These are phyloP conservation scores for Podarcis lilfordi DNA, from an alignment of 2,797 vertebrate genomes.

Conservation along the genomic window DNA sequence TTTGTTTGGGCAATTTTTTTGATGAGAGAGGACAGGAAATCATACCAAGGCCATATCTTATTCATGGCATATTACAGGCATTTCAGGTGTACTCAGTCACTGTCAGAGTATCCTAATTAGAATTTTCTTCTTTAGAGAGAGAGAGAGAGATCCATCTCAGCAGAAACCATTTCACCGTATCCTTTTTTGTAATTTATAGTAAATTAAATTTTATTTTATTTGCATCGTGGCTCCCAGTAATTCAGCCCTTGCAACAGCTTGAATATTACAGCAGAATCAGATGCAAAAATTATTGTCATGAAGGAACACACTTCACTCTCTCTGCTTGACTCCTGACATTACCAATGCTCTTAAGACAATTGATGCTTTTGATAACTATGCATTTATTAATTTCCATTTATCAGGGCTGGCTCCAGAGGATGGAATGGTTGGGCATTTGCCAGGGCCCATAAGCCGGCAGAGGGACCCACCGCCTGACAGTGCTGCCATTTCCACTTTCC, in stretches of 20 bases:
- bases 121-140: slow-evolving; percentile 30
- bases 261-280: slow-evolving; percentile 38
- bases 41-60: slow-evolving; percentile 54
- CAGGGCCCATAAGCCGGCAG: not conserved
- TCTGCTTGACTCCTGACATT: not conserved
- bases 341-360: not conserved
- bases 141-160: slow-evolving; percentile 47
- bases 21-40: slow-evolving; percentile 40
- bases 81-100: slow-evolving; percentile 59
- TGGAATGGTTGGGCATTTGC: not conserved
- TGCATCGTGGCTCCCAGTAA: slow-evolving; percentile 44
- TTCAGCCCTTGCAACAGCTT: slow-evolving; percentile 52
- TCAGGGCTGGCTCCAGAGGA: not conserved
- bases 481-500: not conserved
- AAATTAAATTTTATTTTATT: slow-evolving; percentile 57
- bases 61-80: slow-evolving; percentile 57
- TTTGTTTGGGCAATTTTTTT: not conserved
- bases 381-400: slow-evolving; percentile 5
- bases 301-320: slow-evolving; percentile 26
- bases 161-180: slow-evolving; percentile 50
- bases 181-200: slow-evolving; percentile 61
- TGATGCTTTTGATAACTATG: not conserved
- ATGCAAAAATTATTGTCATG: slow-evolving; percentile 56
- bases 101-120: slow-evolving; percentile 60
- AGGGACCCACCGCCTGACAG: not conserved